A percentile compares a stretch with the other conserved stretches of the same genome.
phyloP scores from a whole-genome alignment of 2,888 invertebrate species.

The Enoplolaimus lenunculus region DNA sequence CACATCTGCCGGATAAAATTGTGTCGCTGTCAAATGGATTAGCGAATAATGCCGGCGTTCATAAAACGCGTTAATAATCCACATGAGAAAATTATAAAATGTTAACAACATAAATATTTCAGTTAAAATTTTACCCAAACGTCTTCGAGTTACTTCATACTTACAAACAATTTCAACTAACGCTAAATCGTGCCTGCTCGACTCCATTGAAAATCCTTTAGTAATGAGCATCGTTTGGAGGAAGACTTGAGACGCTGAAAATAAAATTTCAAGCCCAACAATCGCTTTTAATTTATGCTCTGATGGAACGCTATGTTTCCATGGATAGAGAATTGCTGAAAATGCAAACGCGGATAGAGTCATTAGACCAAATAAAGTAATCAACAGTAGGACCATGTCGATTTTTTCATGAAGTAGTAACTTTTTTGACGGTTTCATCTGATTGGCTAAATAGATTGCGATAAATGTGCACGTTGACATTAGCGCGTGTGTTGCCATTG shows the following conservation, averaged over 20 bases:
- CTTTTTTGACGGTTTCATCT: constrained; percentile 1
- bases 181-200: neutral
- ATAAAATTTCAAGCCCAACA: neutral
- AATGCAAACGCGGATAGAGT: constrained; percentile 9
- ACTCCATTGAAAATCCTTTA: constrained; percentile 8
- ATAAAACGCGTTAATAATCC: constrained; percentile 12
- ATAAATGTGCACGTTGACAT: neutral
- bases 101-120: constrained; percentile 1
- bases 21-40: constrained; percentile 6
- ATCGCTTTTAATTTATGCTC: neutral
- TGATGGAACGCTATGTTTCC: neutral
- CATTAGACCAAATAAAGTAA: constrained; percentile 10
- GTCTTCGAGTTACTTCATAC: neutral
- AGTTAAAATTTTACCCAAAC: neutral
- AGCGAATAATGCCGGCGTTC: constrained; percentile 9
- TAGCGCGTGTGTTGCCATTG: neutral
- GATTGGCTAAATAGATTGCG: neutral
- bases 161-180: neutral
- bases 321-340: constrained; percentile 1
- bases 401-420: constrained; percentile 8
- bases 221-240: constrained; percentile 10
- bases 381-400: constrained; percentile 9
- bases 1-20: constrained; percentile 5
- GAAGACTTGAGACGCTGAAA: neutral
- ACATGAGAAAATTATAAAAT: constrained; percentile 7